These are phyloP conservation scores for Sceloporus undulatus DNA, from an alignment of 2,113 vertebrate genomes.

Conservation along the genomic window DNA sequence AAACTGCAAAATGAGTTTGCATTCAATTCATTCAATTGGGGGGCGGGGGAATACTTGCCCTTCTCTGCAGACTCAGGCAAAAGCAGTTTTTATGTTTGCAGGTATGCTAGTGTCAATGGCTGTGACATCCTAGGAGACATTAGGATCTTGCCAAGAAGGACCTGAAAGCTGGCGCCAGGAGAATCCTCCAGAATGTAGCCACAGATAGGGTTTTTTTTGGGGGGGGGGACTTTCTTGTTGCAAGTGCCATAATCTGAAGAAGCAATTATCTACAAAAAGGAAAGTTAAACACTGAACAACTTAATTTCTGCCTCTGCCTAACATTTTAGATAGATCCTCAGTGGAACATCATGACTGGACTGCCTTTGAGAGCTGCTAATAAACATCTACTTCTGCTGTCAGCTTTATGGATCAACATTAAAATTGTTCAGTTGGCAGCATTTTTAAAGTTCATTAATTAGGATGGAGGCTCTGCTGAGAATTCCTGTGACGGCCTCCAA, in stretches of 20 bases:
- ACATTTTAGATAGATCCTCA: not conserved
- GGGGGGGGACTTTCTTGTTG: not conserved
- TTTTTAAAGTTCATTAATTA: slow-evolving; percentile 44
- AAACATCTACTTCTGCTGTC: slow-evolving; percentile 13
- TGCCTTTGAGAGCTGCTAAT: not conserved
- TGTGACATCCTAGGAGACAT: not conserved
- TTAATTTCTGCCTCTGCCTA: not conserved
- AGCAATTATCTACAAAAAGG: not conserved
- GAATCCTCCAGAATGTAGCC: not conserved
- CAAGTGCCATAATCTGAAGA: not conserved
- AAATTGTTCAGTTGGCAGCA: slow-evolving; percentile 11
- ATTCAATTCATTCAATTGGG: too few species aligned
- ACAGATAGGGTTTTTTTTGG: too few species aligned
- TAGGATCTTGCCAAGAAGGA: not conserved
- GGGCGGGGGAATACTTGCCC: too few species aligned
- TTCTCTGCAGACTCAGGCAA: too few species aligned
- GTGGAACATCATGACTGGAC: fast-evolving
- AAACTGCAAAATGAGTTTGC: too few species aligned
- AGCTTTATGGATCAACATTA: slow-evolving; percentile 16
- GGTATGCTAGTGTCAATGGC: not conserved
- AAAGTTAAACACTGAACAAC: not conserved
- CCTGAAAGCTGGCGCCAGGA: not conserved
- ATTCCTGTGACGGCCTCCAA: not conserved
- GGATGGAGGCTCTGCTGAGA: slow-evolving; percentile 15
- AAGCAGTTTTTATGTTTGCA: too few species aligned